phyloP scores from a whole-genome alignment of 2,888 invertebrate genomes.

The Catocala nupta region DNA sequence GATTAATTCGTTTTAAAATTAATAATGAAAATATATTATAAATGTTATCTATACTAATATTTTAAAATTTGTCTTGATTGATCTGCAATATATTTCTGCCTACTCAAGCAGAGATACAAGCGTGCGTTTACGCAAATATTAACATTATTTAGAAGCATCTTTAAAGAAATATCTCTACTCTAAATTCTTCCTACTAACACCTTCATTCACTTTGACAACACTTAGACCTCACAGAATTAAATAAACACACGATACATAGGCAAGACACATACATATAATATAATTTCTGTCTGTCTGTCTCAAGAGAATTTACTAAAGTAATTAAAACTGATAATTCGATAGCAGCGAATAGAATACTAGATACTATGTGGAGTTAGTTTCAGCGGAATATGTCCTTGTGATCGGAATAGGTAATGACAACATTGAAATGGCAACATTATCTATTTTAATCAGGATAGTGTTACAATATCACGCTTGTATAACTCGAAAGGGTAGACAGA shows the following conservation, averaged over 20 bases:
- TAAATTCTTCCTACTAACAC: too few species aligned
- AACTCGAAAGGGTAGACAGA: too few species aligned
- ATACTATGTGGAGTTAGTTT: background rate
- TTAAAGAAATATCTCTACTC: too few species aligned
- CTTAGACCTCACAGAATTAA: conserved; percentile 2
- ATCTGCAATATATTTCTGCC: too few species aligned
- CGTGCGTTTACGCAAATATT: too few species aligned
- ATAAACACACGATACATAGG: conserved; percentile 2
- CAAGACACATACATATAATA: conserved; percentile 6
- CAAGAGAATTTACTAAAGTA: conserved; percentile 46
- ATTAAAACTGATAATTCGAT: conserved; percentile 52
- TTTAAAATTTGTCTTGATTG: too few species aligned
- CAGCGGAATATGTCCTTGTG: background rate
- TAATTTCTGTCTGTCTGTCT: conserved; percentile 14
- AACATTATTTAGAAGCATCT: too few species aligned
- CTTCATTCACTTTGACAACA: background rate
- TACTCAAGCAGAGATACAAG: too few species aligned
- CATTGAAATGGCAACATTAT: background rate
- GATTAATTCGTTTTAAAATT: too few species aligned
- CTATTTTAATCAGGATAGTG: background rate
- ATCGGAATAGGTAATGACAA: conserved; percentile 3
- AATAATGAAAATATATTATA: too few species aligned
- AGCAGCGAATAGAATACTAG: conserved; percentile 23
- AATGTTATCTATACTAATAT: too few species aligned
- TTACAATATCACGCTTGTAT: too few species aligned